A percentile compares a stretch with the other conserved stretches of the same genome.
Evolutionary conservation across 2,888 invertebrate genomes (phyloP).

Genomic region (Agelastica alni): DNA sequence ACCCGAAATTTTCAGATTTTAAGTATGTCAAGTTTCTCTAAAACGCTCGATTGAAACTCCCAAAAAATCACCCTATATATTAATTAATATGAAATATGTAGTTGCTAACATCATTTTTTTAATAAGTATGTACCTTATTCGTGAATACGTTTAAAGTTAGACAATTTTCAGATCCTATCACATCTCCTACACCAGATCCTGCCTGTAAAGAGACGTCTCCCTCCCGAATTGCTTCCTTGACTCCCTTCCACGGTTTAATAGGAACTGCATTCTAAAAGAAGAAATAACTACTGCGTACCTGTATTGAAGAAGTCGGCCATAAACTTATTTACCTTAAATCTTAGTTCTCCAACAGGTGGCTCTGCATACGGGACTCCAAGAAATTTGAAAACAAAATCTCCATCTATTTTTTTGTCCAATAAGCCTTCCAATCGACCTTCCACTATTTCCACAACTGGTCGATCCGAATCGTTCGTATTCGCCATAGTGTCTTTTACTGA

Average conservation of each 20-base stretch:
- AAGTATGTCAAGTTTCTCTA: no score
- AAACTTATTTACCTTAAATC: conserved; percentile 28
- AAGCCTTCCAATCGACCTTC: conserved; percentile 5
- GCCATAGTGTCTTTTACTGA: no score
- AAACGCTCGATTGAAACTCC: no score
- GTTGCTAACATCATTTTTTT: not conserved
- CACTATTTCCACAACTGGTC: not conserved
- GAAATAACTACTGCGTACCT: no score
- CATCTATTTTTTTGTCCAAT: not conserved
- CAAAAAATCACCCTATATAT: not conserved
- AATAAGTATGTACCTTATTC: conserved; percentile 40
- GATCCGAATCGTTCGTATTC: no score
- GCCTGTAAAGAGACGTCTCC: conserved; percentile 21
- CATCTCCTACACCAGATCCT: not conserved
- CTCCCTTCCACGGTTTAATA: conserved; percentile 40
- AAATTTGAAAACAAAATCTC: conserved; percentile 19
- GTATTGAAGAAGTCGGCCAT: no score
- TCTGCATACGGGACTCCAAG: conserved; percentile 27
- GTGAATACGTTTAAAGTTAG: conserved; percentile 58
- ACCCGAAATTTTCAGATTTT: no score
- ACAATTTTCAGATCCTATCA: conserved; percentile 52
- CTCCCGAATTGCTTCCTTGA: conserved; percentile 39
- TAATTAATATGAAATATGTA: conserved; percentile 1
- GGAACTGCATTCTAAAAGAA: conserved; percentile 39
- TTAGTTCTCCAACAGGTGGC: conserved; percentile 20